Conservation (phyloP, 2,888 invertebrate species). For the Drosophila mimica region DNA sequence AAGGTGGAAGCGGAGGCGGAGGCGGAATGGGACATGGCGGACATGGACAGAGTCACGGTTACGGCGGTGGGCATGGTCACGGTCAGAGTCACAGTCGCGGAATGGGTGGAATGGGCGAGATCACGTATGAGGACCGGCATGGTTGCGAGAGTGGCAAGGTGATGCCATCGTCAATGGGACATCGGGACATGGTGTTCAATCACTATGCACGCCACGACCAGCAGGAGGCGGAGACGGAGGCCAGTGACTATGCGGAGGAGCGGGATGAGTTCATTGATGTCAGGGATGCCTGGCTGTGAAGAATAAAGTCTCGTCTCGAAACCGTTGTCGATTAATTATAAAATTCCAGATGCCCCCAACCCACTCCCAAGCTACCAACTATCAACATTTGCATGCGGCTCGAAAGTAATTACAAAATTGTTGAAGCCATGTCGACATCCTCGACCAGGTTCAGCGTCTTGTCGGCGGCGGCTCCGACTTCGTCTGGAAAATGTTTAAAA, state of each 20-base stretch:
- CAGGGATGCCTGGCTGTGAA: slow-evolving; percentile 69
- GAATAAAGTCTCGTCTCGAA: slow-evolving; percentile 62
- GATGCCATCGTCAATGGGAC: slow-evolving; percentile 48
- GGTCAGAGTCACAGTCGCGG: slow-evolving; percentile 33
- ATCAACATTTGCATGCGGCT: slow-evolving; percentile 56
- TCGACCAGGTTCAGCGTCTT: slow-evolving; percentile 28
- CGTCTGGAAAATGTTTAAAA: slow-evolving; percentile 29
- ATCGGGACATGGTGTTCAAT: slow-evolving; percentile 82
- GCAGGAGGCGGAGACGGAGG: slow-evolving; percentile 52
- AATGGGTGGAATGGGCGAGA: slow-evolving; percentile 67
- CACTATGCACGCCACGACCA: slow-evolving; percentile 81
- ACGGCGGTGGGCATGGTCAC: not conserved
- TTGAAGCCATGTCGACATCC: slow-evolving; percentile 57
- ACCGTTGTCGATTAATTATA: slow-evolving; percentile 72
- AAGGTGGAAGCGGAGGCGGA: slow-evolving; percentile 56
- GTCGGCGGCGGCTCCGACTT: slow-evolving; percentile 6
- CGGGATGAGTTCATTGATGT: slow-evolving; percentile 76
- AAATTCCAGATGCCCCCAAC: slow-evolving; percentile 57
- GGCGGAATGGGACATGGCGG: slow-evolving; percentile 85
- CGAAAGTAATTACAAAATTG: slow-evolving; percentile 70
- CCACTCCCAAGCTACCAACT: not conserved
- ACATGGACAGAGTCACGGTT: slow-evolving; percentile 85
- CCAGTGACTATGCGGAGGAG: slow-evolving; percentile 66
- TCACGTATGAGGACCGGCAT: slow-evolving; percentile 76
- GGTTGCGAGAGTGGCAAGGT: slow-evolving; percentile 70